Evolutionary conservation across 2,888 invertebrate genomes (phyloP).

Genomic region (Pyrocoelia pectoralis): DNA sequence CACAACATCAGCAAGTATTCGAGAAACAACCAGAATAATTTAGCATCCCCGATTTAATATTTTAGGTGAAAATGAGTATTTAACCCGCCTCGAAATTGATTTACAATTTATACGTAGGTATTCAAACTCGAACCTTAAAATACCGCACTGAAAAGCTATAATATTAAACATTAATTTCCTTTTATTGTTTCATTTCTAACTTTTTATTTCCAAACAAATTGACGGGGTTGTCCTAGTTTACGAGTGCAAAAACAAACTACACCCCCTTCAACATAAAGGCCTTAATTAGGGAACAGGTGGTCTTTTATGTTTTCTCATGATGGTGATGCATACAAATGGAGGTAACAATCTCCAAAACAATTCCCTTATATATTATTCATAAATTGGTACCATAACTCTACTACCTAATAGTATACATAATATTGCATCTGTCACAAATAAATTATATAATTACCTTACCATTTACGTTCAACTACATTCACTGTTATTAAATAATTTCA

Average conservation of each 20-base stretch:
- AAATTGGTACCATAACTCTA: conserved; percentile 2
- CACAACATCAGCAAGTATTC: conserved; percentile 12
- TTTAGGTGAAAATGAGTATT: conserved; percentile 8
- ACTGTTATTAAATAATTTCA: too few species aligned
- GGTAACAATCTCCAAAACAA: conserved; percentile 13
- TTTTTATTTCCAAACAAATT: conserved; percentile 24
- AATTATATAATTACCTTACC: neutral
- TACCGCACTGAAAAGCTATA: conserved; percentile 9
- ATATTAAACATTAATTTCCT: conserved; percentile 11
- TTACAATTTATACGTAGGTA: neutral
- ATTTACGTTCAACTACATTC: neutral
- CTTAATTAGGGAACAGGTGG: conserved; percentile 38
- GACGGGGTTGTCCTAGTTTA: conserved; percentile 30
- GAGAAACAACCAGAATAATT: conserved; percentile 14
- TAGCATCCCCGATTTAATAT: conserved; percentile 1
- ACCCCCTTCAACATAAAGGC: conserved; percentile 34
- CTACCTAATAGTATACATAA: neutral
- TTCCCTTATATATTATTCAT: conserved; percentile 12
- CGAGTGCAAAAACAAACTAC: conserved; percentile 36
- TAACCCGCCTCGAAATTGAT: neutral
- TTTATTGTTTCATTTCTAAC: conserved; percentile 23
- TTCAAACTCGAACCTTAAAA: conserved; percentile 11
- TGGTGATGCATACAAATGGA: conserved; percentile 34
- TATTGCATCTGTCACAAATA: neutral
- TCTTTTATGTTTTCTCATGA: conserved; percentile 18